Evolutionary conservation across 2,113 vertebrate genomes (phyloP).

Genomic region (Pygoscelis adeliae): DNA sequence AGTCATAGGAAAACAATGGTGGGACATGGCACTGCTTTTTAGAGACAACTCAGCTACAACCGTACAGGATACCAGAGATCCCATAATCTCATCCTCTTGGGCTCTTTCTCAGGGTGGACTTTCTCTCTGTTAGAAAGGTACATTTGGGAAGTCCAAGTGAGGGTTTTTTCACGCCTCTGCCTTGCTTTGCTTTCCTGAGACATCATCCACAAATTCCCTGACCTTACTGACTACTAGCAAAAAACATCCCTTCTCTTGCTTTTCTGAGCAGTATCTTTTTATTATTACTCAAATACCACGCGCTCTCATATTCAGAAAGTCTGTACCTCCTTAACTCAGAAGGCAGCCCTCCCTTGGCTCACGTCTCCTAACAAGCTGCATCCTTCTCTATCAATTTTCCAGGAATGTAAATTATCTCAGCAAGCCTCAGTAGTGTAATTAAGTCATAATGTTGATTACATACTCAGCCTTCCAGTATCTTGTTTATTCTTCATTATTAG

Average conservation of each 20-base stretch:
- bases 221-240: not conserved
- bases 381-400: not conserved
- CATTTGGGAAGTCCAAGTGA: not conserved
- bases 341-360: not conserved
- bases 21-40: not conserved
- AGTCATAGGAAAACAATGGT: not conserved
- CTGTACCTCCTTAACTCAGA: not conserved
- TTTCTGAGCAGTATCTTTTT: not conserved
- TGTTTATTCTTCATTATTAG: not conserved
- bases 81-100: not conserved
- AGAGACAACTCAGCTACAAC: not conserved
- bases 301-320: not conserved
- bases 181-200: not conserved
- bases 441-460: not conserved
- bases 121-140: not conserved
- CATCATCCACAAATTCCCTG: not conserved
- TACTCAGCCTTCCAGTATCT: not conserved
- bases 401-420: not conserved
- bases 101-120: not conserved
- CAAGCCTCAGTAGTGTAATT: not conserved
- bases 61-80: not conserved
- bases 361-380: not conserved
- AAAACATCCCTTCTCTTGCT: not conserved
- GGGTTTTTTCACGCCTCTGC: not conserved
- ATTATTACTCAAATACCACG: not conserved